Conservation (phyloP, 2,797 vertebrate genomes). For the Pristis pectinata region DNA sequence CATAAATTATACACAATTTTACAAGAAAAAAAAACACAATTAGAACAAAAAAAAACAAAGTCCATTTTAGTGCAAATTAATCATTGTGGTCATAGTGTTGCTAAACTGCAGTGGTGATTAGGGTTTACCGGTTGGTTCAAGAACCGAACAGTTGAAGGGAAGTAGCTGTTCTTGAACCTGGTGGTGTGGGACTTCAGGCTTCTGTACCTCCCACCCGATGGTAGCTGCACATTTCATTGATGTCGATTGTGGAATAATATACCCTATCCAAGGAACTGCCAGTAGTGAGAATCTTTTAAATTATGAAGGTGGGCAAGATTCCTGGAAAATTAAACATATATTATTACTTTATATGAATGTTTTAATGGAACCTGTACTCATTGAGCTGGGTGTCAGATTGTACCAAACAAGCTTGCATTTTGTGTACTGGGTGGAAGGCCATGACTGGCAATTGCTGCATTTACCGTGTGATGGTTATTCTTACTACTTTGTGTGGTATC, state of each 20-base stretch:
- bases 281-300: not conserved
- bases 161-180: too few relatives aligned
- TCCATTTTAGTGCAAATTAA: too few relatives aligned
- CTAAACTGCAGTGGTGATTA: too few relatives aligned
- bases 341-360: not conserved
- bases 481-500: not conserved
- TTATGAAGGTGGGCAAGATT: not conserved
- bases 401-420: not conserved
- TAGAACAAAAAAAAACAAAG: too few relatives aligned
- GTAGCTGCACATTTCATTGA: not conserved
- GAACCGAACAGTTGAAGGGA: too few relatives aligned
- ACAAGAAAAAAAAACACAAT: too few relatives aligned
- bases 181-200: too few relatives aligned
- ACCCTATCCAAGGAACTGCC: not conserved
- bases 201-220: too few relatives aligned
- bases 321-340: not conserved
- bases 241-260: not conserved
- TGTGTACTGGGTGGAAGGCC: not conserved
- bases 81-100: too few relatives aligned
- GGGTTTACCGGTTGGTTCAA: too few relatives aligned
- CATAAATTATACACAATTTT: too few relatives aligned
- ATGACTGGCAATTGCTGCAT: not conserved
- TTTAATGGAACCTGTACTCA: not conserved
- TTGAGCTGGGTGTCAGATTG: not conserved
- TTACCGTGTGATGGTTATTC: not conserved